Evolutionary conservation across 2,113 vertebrate genomes (phyloP).

Genomic region (Galeopterus variegatus): DNA sequence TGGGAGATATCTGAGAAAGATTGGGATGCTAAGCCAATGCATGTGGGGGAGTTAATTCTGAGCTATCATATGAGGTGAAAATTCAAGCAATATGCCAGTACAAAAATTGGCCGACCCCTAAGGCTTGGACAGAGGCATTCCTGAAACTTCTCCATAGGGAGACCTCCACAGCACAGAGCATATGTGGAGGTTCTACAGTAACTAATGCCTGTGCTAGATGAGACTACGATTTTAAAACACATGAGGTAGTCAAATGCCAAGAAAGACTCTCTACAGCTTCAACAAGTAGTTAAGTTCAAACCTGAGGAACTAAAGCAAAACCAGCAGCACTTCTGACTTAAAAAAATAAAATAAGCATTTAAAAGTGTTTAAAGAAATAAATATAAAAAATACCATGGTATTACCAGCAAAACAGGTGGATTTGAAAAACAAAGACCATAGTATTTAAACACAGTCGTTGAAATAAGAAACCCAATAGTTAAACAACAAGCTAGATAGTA

Average conservation of each 20-base stretch:
- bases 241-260: neutral
- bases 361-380: slow-evolving; percentile 11
- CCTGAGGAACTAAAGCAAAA: neutral
- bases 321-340: neutral
- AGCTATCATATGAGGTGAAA: neutral
- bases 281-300: neutral
- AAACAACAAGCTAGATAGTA: neutral
- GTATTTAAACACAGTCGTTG: neutral
- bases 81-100: neutral
- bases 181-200: neutral
- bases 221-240: neutral
- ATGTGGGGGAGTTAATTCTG: neutral
- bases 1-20: neutral
- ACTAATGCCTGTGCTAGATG: neutral
- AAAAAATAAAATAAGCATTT: neutral
- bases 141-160: neutral
- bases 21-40: neutral
- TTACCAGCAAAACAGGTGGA: neutral
- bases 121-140: neutral
- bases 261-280: neutral
- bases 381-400: neutral
- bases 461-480: slow-evolving; percentile 6
- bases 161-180: neutral
- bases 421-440: neutral
- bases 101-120: neutral